Evolutionary conservation across 2,113 vertebrate species (phyloP), one percentile per base, ranked within the genome.

Genomic region (Syrmaticus mikado): DNA sequence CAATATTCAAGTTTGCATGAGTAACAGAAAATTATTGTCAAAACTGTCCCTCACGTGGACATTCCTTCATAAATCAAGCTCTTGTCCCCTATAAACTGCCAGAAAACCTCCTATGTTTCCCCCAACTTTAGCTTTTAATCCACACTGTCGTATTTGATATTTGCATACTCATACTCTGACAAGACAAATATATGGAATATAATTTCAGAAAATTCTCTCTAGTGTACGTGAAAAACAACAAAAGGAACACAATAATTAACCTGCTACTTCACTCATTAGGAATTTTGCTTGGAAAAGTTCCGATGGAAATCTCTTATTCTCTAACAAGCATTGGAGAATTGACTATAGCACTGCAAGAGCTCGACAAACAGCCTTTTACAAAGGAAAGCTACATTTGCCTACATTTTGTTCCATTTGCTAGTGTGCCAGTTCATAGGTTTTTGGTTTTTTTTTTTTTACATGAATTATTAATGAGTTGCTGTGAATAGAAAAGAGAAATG

Each of bases 401-500:
- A 57, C 57, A 48, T 95, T 96, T 87, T 87, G 34, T 91, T 90
- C 52, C 36, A 25, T 72, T 70, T 4, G 1, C 20, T 40, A 58
- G 76, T 11, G 27, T 43, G 57, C 15, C 57, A 36, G 52, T 86
- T 91, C 67, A 53, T 24, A 67, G 46, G 15, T 10, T 25, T 61
- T 61, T 60, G 15, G 5, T 25, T 61, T 61, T 60, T 34, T 60
- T 58, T 38, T 89, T 89, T 19, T 48, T 0, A 40, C 66, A 88
- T 95, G 34, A 94, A 89, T 92, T 96, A 95, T 94, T 94, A 82
- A 91, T 92, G 82, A 94, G 85, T n/a, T 67, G 38, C 64, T 87
- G 77, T 77, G 74, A 85, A 50, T 7, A 77, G 60, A 53, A 46
- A 82, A 66, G 6, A 45, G n/a, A 20, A 89, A 73, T 87, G 67